Percentiles rank a stretch among this genome's conserved stretches.
phyloP scores from a whole-genome alignment of 2,797 vertebrate species.

The Chloroceryle inda region DNA sequence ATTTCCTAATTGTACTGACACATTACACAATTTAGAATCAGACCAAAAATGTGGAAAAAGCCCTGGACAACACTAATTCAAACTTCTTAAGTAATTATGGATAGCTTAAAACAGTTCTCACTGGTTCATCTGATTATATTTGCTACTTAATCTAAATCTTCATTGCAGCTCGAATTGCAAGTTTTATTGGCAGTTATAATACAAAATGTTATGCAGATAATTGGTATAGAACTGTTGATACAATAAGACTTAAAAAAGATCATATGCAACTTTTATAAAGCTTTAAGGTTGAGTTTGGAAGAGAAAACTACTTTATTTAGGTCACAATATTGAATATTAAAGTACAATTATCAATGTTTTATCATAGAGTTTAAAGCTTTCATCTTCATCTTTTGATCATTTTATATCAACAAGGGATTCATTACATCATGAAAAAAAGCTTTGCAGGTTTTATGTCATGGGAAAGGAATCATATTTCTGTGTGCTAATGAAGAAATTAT shows the following conservation, averaged over 20 bases:
- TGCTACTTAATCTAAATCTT: slow-evolving; percentile 35
- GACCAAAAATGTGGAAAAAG: neutral
- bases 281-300: neutral
- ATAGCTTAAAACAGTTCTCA: slow-evolving; percentile 7
- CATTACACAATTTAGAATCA: slow-evolving; percentile 14
- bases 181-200: neutral
- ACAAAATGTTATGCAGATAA: neutral
- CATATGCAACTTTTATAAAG: neutral
- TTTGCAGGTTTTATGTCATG: neutral
- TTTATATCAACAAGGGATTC: slow-evolving; percentile 15
- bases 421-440: neutral
- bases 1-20: slow-evolving; percentile 8
- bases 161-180: neutral
- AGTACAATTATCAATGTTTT: slow-evolving; percentile 36
- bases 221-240: neutral
- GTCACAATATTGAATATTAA: slow-evolving; percentile 32
- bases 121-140: slow-evolving; percentile 38
- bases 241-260: neutral
- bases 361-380: slow-evolving; percentile 23
- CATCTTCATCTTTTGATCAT: slow-evolving; percentile 40
- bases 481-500: slow-evolving; percentile 14
- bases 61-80: neutral
- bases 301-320: neutral
- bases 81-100: neutral
- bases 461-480: neutral